Base-by-base conservation (phyloP, 64 coral and sea anemone genomes). In the Orbicella faveolata region DNA sequence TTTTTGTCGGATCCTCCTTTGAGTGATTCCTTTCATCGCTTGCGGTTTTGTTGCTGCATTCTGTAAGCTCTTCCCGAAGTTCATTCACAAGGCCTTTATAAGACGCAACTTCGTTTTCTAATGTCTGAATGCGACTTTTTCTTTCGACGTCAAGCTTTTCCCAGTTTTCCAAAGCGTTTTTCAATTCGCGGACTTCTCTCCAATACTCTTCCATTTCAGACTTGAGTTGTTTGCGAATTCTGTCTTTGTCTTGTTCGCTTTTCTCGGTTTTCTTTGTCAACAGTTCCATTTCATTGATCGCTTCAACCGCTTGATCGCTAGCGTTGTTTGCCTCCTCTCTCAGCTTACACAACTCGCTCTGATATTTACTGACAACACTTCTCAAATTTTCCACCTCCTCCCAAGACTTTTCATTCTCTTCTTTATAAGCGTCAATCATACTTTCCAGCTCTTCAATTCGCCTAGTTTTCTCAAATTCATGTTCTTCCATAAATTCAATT, bases 241-340 rank as follows among this genome's bases (percentile, higher is more conserved):
- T 62, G 6, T 90, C 88, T 18, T 83, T 76, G 62, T 87, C 73
- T 9, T 81, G 64, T 81, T 77, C 94, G 53, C 80, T 73, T 36
- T 87, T 77, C 90, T 93, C 76, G 0, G 81, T 84, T 79, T 87
- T 96, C 70, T 79, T 77, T 92, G 86, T 79, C 87, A 92, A 96
- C 77, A 93, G 20, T 26, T 88, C 82, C 82, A 93, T 75, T 59
- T 96, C 91, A 54, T 73, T 88, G 11, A 76, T 64, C 1, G 75
- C 87, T 81, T 96, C 91, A 10, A 93, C 30, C 19, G 87, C 77
- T 51, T 80, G 81, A 87, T 93, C 83, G 61, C 90, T 91, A 62
- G 91, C 64, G 26, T 69, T 63, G n/a, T 81, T 80, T 25, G 78
- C 69, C 34, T 96, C 76, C 20, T 30, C 73, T 20, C 82, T 89